A percentile compares a stretch with the other conserved stretches of the same genome.
These are phyloP conservation scores for Macrobrachium nipponense DNA, from an alignment of 1,140 invertebrate genomes.

Conservation along the genomic window DNA sequence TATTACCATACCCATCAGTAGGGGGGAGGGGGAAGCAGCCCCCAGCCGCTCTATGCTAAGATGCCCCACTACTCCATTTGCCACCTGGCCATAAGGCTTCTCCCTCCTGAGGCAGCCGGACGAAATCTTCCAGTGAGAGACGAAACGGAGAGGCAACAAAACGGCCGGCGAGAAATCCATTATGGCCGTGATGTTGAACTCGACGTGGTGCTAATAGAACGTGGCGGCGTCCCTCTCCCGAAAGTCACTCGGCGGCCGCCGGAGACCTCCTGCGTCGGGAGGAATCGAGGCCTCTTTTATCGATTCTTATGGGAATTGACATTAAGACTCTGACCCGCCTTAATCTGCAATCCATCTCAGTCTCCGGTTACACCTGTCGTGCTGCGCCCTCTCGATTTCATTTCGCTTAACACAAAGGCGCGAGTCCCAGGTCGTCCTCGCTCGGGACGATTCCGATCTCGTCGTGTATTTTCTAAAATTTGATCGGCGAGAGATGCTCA, in stretches of 20 bases:
- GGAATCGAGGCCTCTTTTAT: too few relatives aligned
- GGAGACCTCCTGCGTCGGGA: background rate
- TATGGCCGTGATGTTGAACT: constrained; percentile 44
- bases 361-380: background rate
- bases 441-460: too few relatives aligned
- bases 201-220: constrained; percentile 46
- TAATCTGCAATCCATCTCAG: background rate
- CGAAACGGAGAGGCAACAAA: background rate
- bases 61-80: background rate
- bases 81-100: background rate
- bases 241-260: background rate
- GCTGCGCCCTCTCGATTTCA: background rate
- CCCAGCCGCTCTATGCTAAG: too few relatives aligned
- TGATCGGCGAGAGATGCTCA: too few relatives aligned
- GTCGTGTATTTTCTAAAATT: too few relatives aligned
- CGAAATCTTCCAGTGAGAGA: background rate
- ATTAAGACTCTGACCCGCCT: background rate
- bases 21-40: background rate
- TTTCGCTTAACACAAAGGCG: too few relatives aligned
- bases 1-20: constrained; percentile 26
- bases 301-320: too few relatives aligned
- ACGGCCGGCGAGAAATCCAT: constrained; percentile 32
- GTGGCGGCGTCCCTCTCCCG: constrained; percentile 11
- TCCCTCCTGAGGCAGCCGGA: background rate
- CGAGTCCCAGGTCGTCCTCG: too few relatives aligned